Evolutionary conservation across 92 coral and sea anemone genomes (phyloP), one percentile per base, ranked within the genome.

Genomic region (Zoanthus sansibaricus): DNA sequence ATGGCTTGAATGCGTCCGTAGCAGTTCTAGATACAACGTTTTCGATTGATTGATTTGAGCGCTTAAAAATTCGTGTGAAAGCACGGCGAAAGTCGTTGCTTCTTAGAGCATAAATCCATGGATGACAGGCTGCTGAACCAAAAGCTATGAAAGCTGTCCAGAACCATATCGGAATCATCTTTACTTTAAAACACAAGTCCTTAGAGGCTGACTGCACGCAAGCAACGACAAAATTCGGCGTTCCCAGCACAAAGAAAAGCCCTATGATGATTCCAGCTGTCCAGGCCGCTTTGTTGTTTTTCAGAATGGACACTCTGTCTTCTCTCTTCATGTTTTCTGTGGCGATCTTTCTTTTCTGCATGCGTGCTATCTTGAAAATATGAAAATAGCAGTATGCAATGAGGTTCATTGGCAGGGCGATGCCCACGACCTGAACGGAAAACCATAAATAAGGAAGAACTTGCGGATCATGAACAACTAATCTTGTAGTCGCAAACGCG

Each of bases 401-500:
- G 67, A 88, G 66, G 18, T 83, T 46, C 16, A 84, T 32, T 3
- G 93, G 93, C 15, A 91, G 31, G 9, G 88, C 62, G 18, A 86
- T 87, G 7, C 88, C 86, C 17, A 91, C 62, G 83, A 91, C 56
- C 44, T 75, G 91, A 21, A 84, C 86, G 8, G 77, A 46, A 7
- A 88, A 84, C 91, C 91, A 91, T 15, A 91, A 83, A 11, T 82
- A 83, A 18, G 93, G 89, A 47, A 91, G 73, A 49, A 87, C n/a
- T 15, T 72, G 56, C 16, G 86, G 83, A 61, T 88, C 70, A 46
- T 77, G 75, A 7, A 75, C 68, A 42, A 88, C 77, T 6, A 91
- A 31, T 54, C 93, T 75, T 61, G 79, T 78, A 47, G 86, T 78
- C 16, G 91, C 93, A 15, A 91, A 87, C 32, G 83, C 46, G 32